These are phyloP conservation scores for Dusona sp. DNA, from an alignment of 2,888 invertebrate genomes.

Conservation along the genomic window DNA sequence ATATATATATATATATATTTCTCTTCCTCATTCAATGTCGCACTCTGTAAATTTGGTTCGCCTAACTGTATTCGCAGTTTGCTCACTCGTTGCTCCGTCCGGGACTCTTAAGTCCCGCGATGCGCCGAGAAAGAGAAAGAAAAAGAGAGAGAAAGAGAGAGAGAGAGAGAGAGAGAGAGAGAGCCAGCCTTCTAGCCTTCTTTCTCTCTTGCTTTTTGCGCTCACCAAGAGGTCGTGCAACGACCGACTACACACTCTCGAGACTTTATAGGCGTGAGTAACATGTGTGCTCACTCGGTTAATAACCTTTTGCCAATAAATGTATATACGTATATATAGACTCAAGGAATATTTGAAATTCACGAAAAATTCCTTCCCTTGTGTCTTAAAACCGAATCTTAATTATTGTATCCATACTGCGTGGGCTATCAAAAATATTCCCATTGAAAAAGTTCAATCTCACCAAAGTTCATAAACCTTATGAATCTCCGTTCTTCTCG, in stretches of 20 bases:
- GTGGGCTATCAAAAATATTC: neutral
- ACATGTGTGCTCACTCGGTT: constrained; percentile 56
- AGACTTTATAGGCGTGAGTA: constrained; percentile 51
- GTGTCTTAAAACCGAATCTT: neutral
- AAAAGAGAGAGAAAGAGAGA: constrained; percentile 11
- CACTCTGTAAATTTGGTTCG: constrained; percentile 82
- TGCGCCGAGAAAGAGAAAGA: constrained; percentile 56
- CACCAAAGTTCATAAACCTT: neutral
- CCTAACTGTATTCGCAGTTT: constrained; percentile 82
- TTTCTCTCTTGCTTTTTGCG: constrained; percentile 39
- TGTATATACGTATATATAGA: neutral
- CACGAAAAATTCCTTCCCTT: neutral
- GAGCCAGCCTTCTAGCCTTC: neutral
- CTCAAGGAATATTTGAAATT: neutral
- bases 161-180: constrained; percentile 11
- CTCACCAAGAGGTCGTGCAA: constrained; percentile 64
- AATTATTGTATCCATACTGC: neutral
- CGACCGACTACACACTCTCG: constrained; percentile 55
- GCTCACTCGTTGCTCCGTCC: constrained; percentile 69
- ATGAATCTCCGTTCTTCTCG: constrained; percentile 5
- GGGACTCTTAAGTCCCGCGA: constrained; percentile 67
- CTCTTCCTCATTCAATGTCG: constrained; percentile 83
- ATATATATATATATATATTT: constrained; percentile 44
- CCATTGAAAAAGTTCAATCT: neutral
- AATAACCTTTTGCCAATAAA: constrained; percentile 50